A percentile compares a stretch with the other conserved stretches of the same genome.
phyloP scores from a whole-genome alignment of 2,888 invertebrate species.

The Listrodromus nycthemerus region DNA sequence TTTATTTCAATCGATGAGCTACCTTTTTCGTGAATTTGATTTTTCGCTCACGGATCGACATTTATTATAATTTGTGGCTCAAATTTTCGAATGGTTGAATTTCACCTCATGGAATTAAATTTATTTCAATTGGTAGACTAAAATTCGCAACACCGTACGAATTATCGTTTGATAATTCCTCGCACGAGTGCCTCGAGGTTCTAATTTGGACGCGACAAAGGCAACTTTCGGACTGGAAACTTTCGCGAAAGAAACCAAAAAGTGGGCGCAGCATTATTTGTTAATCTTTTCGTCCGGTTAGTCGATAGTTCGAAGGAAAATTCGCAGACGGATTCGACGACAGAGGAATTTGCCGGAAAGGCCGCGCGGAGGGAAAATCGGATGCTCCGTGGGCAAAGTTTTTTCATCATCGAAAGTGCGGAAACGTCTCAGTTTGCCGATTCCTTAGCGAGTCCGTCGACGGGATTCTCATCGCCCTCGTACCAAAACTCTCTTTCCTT shows the following conservation, averaged over 20 bases:
- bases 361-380: slow-evolving; percentile 12
- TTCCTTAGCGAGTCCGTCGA: slow-evolving; percentile 29
- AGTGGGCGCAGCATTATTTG: neutral
- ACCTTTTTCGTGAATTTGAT: no score
- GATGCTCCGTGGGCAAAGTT: slow-evolving; percentile 47
- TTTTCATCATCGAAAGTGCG: slow-evolving; percentile 66
- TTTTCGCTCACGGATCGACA: no score
- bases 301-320: slow-evolving; percentile 32
- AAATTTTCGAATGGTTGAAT: no score
- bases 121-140: no score
- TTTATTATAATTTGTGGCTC: no score
- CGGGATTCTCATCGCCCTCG: slow-evolving; percentile 10
- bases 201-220: no score
- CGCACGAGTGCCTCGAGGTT: no score
- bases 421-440: slow-evolving; percentile 48
- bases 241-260: neutral
- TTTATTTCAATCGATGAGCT: no score
- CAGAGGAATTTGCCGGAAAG: neutral
- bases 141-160: no score
- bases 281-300: neutral
- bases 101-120: no score
- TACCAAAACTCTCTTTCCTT: slow-evolving; percentile 2
- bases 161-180: no score
- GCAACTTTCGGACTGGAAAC: neutral
- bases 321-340: neutral